Evolutionary conservation across 2,797 vertebrate genomes (phyloP), one percentile per base, ranked within the genome.

Genomic region (Melanotaenia pygmaea): DNA sequence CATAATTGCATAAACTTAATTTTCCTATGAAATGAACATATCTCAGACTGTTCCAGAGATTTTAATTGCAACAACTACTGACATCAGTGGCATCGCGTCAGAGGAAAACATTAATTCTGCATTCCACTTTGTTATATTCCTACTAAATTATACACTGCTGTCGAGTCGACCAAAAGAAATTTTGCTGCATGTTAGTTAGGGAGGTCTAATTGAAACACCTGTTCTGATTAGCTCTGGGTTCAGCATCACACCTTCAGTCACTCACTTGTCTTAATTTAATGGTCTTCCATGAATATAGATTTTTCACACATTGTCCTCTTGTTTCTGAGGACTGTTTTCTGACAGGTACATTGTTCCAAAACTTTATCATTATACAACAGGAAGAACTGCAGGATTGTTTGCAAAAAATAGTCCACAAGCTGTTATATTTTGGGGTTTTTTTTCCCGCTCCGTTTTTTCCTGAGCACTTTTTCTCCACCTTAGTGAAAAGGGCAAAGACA

Each of bases 131-230:
- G 20, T 32, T 61, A 30, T 2, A 14, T 65, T 38, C 60, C 12
- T 32, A 47, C 28, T 64, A 18, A 64, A 28, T 57, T 24, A 20
- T 34, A 11, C 1, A 35, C 4, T 66, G 64, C 51, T 56, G 50
- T 30, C 2, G 50, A 26, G 51, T 24, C 4, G n/a, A 32, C 47
- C 34, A 13, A 56, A 61, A 16, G n/a, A 34, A 50, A 30, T 45
- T 28, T 37, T 32, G 68, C 50, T 69, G n/a, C 11, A 53, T 24
- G 8, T 35, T 54, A 43, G 14, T n/a, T 22, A 32, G 30, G 28
- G 45, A 56, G 47, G 32, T 61, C 58, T 68, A 50, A 72, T 65
- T 72, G 13, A 51, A 64, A 58, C 53, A 65, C 35, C 58, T 68
- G 43, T 72, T 67, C 11, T 67, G 56, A 61, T 30, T 28, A 30